Evolutionary conservation across 1,140 invertebrate genomes (phyloP), one percentile per base, ranked within the genome.

Genomic region (Pseudoatta argentina): DNA sequence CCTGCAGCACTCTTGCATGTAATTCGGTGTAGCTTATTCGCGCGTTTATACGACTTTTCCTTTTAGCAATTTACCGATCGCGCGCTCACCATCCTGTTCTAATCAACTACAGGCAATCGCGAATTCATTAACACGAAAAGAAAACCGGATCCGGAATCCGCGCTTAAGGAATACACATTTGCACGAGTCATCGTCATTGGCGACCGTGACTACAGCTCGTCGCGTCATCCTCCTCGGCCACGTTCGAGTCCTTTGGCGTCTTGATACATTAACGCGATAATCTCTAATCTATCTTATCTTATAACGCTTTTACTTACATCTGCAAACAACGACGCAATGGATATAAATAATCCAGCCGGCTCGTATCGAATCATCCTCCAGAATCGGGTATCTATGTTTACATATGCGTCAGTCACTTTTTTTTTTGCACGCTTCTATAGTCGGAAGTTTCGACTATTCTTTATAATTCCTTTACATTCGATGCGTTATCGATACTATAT

Each of bases 141-240:
- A 92, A 91, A 92, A 93, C 91, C 92, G 92, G 92, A 94, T 92
- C 87, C 91, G 86, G 87, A 89, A 86, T 89, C 73, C 71, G 24
- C 78, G 61, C 76, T 27, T 73, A 71, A 51, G 79, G 55, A 83
- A 51, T 69, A 81, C 86, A 89, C 86, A 81, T 91, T 90, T 88
- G 67, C 69, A 85, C 91, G 92, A 93, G 86, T 93, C 91, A 92
- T 91, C 86, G 48, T 55, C 7, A 61, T n/a, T 34, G 72, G 39
- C 67, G 48, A 78, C 67, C 39, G 34, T 34, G 34, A 12, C 67
- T 30, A 6, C 61, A 2, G 30, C 64, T 51, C 76, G 39, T 27
- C 61, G 69, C 67, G 72, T 86, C 87, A 88, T 87, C 83, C 34
- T 78, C 61, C 86, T 51, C 66, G 14, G n/a, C 63, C 21, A 44